A percentile compares a stretch with the other conserved stretches of the same genome.
Conservation (phyloP, 1,140 invertebrate genomes). For the Hylaeus anthracinus region DNA sequence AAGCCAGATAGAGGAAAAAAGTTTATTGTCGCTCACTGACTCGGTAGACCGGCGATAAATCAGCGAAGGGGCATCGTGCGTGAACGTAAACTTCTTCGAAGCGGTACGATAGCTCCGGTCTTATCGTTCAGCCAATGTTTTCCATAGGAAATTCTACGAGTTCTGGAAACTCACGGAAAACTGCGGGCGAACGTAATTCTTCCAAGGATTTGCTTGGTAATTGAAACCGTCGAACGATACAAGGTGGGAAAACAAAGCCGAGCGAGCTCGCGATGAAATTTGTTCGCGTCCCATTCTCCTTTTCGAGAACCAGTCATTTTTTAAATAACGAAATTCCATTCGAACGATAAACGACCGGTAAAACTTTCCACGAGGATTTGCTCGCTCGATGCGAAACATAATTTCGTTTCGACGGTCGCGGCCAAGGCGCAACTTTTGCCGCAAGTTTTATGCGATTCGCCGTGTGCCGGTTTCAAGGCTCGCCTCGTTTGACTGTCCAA, state of each 20-base stretch:
- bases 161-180: background rate
- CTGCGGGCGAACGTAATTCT: background rate
- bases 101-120: slow-evolving; percentile 6
- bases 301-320: no score
- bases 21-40: slow-evolving; percentile 21
- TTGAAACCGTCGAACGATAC: background rate
- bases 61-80: slow-evolving; percentile 13
- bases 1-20: background rate
- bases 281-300: no score
- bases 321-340: no score
- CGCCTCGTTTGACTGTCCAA: slow-evolving; percentile 40
- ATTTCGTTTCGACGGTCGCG: no score
- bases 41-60: slow-evolving; percentile 11
- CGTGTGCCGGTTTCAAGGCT: background rate
- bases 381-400: no score
- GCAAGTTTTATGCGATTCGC: slow-evolving; percentile 15
- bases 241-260: no score
- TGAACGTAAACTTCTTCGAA: slow-evolving; percentile 6
- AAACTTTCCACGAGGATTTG: no score
- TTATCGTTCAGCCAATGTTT: slow-evolving; percentile 17
- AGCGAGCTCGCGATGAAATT: no score
- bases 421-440: background rate
- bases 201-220: no score
- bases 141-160: background rate
- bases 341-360: no score